phyloP scores from a whole-genome alignment of 37 sponge, comb jelly and placozoan species.

The Eunapius fragilis region DNA sequence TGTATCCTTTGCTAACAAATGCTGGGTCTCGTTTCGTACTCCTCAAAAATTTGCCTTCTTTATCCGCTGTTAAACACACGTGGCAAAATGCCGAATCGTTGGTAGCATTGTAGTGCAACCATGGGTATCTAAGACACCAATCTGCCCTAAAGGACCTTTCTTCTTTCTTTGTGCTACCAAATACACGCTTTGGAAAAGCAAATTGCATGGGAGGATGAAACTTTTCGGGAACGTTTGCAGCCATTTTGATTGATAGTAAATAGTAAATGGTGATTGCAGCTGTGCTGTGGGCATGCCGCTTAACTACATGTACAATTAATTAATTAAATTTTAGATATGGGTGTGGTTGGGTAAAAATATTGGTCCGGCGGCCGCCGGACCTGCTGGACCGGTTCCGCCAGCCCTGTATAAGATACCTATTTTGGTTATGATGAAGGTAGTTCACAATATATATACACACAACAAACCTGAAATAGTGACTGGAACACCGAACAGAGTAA shows the following conservation, averaged over 20 bases:
- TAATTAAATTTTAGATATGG: too few species aligned
- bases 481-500: too few species aligned
- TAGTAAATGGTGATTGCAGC: too few species aligned
- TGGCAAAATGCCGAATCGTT: slow-evolving; percentile 37
- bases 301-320: too few species aligned
- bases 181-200: neutral
- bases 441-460: too few species aligned
- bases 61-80: slow-evolving; percentile 42
- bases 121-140: neutral
- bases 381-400: too few species aligned
- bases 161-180: neutral
- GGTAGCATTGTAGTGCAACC: neutral
- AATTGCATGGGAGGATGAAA: neutral
- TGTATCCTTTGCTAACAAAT: slow-evolving; percentile 73
- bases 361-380: too few species aligned
- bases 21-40: slow-evolving; percentile 64
- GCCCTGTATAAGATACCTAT: too few species aligned
- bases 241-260: neutral
- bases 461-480: too few species aligned
- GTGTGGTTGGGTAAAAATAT: too few species aligned
- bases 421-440: too few species aligned
- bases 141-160: neutral
- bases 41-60: slow-evolving; percentile 42
- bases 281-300: too few species aligned
- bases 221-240: neutral